Conservation (phyloP, 2,888 invertebrate genomes). For the Ormyrus nitidulus region DNA sequence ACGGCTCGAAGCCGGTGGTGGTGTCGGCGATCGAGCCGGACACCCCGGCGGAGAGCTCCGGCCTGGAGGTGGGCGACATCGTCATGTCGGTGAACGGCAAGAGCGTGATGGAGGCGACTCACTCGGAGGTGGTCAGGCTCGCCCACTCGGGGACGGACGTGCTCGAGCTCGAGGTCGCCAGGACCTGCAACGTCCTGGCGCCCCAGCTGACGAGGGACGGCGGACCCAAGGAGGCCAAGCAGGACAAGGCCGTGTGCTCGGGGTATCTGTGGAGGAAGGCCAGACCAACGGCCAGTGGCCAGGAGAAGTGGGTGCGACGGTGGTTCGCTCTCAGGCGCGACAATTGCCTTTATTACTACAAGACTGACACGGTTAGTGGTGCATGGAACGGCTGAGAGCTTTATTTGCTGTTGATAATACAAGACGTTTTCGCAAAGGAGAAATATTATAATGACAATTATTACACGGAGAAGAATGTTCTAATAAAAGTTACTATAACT, state of each 20-base stretch:
- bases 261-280: slow-evolving; percentile 88
- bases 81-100: slow-evolving; percentile 93
- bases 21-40: slow-evolving; percentile 96
- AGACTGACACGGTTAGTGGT: slow-evolving; percentile 86
- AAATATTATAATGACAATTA: no score
- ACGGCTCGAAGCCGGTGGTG: slow-evolving; percentile 96
- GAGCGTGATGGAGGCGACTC: slow-evolving; percentile 93
- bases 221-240: slow-evolving; percentile 77
- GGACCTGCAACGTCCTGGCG: slow-evolving; percentile 89
- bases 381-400: no score
- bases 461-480: no score
- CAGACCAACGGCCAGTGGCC: slow-evolving; percentile 76
- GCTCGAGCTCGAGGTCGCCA: slow-evolving; percentile 90
- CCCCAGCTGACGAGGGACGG: slow-evolving; percentile 81
- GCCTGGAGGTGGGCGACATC: slow-evolving; percentile 95
- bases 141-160: slow-evolving; percentile 93
- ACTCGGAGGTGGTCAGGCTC: slow-evolving; percentile 94
- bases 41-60: slow-evolving; percentile 94
- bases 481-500: no score
- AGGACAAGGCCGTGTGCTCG: slow-evolving; percentile 79
- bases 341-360: slow-evolving; percentile 96
- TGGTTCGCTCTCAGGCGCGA: slow-evolving; percentile 95
- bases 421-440: no score
- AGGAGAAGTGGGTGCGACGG: slow-evolving; percentile 86
- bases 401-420: no score